phyloP scores from a whole-genome alignment of 2,888 invertebrate genomes.

The Zaprionus lineosus region DNA sequence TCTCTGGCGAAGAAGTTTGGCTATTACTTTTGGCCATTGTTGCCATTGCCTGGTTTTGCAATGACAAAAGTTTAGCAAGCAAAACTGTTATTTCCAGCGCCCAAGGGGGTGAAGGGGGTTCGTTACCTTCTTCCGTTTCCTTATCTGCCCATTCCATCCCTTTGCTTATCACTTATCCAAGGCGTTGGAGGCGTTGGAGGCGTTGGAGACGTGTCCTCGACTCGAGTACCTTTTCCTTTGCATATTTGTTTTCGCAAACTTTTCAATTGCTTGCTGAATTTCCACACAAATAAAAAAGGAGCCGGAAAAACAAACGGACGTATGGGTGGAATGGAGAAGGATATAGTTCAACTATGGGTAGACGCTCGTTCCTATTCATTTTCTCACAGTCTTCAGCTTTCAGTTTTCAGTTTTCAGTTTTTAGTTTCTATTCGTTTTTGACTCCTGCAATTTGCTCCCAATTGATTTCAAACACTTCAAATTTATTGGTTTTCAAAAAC shows the following conservation, averaged over 20 bases:
- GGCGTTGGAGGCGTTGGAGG: constrained; percentile 50
- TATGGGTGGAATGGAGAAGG: constrained; percentile 4
- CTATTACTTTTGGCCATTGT: constrained; percentile 62
- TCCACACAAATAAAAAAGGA: constrained; percentile 49
- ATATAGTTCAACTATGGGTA: constrained; percentile 17
- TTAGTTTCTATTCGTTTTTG: constrained; percentile 49
- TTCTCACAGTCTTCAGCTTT: constrained; percentile 19
- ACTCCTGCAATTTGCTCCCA: constrained; percentile 72
- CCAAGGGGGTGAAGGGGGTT: constrained; percentile 11
- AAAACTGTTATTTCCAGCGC: constrained; percentile 55
- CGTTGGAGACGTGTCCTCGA: no score
- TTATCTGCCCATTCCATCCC: constrained; percentile 4
- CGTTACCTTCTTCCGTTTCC: constrained; percentile 37
- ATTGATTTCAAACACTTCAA: constrained; percentile 74
- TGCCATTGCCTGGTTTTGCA: constrained; percentile 46
- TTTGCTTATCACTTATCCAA: constrained; percentile 34
- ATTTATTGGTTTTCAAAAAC: constrained; percentile 74
- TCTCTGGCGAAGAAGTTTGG: constrained; percentile 28
- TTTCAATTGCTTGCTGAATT: constrained; percentile 65
- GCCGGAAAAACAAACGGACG: constrained; percentile 20
- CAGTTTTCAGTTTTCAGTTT: constrained; percentile 29
- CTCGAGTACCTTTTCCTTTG: constrained; percentile 72
- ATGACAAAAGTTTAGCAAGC: constrained; percentile 69
- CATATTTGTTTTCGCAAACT: constrained; percentile 72
- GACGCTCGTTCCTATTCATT: constrained; percentile 30